phyloP scores from a whole-genome alignment of 2,888 invertebrate species.

The Xestoiulus laeticollis region DNA sequence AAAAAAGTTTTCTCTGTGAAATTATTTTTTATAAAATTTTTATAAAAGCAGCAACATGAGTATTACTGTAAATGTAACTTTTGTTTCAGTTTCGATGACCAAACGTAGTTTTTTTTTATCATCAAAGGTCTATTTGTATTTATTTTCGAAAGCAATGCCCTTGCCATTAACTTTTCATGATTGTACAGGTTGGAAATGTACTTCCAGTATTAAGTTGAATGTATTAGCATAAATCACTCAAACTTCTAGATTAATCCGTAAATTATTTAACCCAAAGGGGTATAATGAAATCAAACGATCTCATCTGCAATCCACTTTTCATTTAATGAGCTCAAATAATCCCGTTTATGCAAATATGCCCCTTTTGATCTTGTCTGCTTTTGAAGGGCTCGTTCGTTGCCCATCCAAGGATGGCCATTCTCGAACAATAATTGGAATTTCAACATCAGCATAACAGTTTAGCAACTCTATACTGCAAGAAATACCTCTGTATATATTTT shows the following conservation, averaged over 20 bases:
- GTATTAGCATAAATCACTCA: not conserved
- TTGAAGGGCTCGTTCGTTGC: not conserved
- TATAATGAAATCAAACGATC: not conserved
- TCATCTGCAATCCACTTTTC: slow-evolving; percentile 10
- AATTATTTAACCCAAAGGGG: not conserved
- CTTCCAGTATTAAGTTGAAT: too few species aligned
- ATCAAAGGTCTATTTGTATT: too few species aligned
- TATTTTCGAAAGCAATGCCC: too few species aligned
- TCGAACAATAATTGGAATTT: not conserved
- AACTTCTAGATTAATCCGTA: not conserved
- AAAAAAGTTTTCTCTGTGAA: too few species aligned
- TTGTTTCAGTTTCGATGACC: too few species aligned
- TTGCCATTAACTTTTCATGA: too few species aligned
- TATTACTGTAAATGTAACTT: too few species aligned
- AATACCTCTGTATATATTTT: not conserved
- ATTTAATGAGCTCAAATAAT: not conserved
- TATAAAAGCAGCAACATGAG: too few species aligned
- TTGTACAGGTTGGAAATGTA: too few species aligned
- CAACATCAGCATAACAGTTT: not conserved
- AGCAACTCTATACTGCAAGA: not conserved
- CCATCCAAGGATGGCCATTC: not conserved
- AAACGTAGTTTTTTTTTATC: too few species aligned
- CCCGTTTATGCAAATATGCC: not conserved
- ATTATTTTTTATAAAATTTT: too few species aligned
- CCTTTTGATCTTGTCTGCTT: not conserved